Percentiles rank a stretch among this genome's conserved stretches.
These are phyloP conservation scores for Spinus olivaceus DNA, from an alignment of 2,797 vertebrate species.

Conservation along the genomic window DNA sequence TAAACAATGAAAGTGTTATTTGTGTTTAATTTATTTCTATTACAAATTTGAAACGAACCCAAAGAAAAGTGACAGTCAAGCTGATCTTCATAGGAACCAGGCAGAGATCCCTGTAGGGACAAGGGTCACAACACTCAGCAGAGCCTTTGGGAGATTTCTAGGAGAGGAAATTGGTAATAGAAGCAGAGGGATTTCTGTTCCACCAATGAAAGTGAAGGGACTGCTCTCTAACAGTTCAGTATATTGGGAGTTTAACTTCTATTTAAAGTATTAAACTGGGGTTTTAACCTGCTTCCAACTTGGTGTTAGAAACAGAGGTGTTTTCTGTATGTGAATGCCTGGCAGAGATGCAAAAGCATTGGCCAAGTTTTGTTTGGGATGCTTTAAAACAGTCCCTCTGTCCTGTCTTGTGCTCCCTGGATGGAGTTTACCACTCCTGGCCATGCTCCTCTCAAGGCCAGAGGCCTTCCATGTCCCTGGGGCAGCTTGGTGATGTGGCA, in stretches of 20 bases:
- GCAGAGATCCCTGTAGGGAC: not conserved
- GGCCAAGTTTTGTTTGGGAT: not conserved
- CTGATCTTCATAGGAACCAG: not conserved
- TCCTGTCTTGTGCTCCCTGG: not conserved
- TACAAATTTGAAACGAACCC: not conserved
- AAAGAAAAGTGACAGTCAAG: not conserved
- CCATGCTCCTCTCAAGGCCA: fast-evolving
- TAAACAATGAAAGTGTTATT: slow-evolving; percentile 8
- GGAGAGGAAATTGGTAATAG: not conserved
- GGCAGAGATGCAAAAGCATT: not conserved
- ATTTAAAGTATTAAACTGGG: not conserved
- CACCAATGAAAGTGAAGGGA: fast-evolving
- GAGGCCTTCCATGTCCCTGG: not conserved
- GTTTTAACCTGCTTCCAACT: not conserved
- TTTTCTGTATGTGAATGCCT: not conserved
- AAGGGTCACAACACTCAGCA: not conserved
- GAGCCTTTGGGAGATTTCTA: not conserved
- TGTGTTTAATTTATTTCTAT: not conserved
- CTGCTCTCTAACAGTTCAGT: not conserved
- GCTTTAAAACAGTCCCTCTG: not conserved
- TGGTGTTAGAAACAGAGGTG: not conserved
- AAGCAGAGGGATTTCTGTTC: not conserved
- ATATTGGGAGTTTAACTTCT: not conserved
- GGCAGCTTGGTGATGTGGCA: not conserved
- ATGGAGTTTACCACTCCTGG: not conserved